Conservation (phyloP, 2,888 invertebrate species). For the Xylophagus ater region DNA sequence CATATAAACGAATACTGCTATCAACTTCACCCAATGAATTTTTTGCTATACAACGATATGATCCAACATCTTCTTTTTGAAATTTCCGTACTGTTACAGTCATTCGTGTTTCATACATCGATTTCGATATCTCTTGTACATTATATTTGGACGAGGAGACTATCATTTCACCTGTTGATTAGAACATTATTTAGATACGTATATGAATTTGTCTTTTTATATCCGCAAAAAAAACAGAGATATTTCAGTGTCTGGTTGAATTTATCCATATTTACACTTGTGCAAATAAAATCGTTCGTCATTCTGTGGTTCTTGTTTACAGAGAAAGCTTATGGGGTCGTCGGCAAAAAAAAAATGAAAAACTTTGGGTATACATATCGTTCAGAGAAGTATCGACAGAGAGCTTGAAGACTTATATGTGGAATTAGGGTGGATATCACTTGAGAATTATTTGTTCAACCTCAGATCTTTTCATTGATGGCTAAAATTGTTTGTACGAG, state of each 20-base stretch:
- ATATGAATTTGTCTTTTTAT: conserved; percentile 7
- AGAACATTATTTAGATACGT: conserved; percentile 5
- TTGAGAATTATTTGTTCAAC: conserved; percentile 12
- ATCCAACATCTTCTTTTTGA: conserved; percentile 63
- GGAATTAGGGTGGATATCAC: conserved; percentile 13
- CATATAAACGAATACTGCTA: conserved; percentile 75
- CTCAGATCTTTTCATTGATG: conserved; percentile 15
- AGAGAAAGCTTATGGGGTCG: too few relatives aligned
- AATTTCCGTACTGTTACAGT: conserved; percentile 63
- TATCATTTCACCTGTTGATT: conserved; percentile 64
- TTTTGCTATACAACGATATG: conserved; percentile 77
- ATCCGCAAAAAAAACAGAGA: too few relatives aligned
- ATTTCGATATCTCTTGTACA: conserved; percentile 57
- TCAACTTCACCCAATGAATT: conserved; percentile 81
- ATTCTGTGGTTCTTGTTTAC: conserved; percentile 15
- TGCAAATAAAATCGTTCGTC: conserved; percentile 12
- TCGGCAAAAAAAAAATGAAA: too few relatives aligned
- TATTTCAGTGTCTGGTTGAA: too few relatives aligned
- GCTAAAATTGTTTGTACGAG: too few relatives aligned
- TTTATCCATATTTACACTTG: conserved; percentile 8
- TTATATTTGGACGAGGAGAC: conserved; percentile 70
- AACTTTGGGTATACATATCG: too few relatives aligned
- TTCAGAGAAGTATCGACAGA: too few relatives aligned
- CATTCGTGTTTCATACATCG: conserved; percentile 75
- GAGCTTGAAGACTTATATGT: conserved; percentile 12